These are phyloP conservation scores for pig (Sus scrofa) DNA, from an alignment of 2,113 vertebrate species.

Conservation along the genomic window T2T-Sscrofa CM000824.6:230084001-230084500, in stretches of 20 bases:
- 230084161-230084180: rapidly evolving
- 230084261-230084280: not conserved
- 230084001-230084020: rapidly evolving
- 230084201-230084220: not conserved
- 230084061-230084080: not conserved
- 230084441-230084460: not conserved
- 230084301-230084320: not conserved
- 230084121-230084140: too few relatives aligned
- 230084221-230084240: not conserved
- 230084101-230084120: not conserved
- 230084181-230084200: not conserved
- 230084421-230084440: not conserved
- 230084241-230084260: not conserved
- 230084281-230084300: not conserved
- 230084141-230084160: too few relatives aligned
- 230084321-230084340: not conserved
- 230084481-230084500: not conserved
- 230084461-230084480: not conserved
- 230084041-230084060: not conserved
- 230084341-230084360: not conserved
- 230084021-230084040: too few relatives aligned
- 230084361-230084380: not conserved
- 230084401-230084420: not conserved
- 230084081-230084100: not conserved
- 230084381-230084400: not conserved